Evolutionary conservation across 2,888 invertebrate species (phyloP).

Genomic region (Nomada fabriciana): DNA sequence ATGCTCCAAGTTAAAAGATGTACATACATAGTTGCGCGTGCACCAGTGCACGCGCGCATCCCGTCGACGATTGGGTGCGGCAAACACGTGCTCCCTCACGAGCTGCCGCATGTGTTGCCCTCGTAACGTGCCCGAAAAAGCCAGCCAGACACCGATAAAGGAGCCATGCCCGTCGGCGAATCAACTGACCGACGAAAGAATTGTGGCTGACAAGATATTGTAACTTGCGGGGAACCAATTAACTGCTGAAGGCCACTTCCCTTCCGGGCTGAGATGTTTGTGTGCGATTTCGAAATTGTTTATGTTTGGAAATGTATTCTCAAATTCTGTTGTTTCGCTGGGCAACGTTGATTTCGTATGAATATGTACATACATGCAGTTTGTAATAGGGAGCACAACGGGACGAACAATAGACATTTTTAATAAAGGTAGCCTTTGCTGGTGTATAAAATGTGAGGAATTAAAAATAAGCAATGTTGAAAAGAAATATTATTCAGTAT

Average conservation of each 20-base stretch:
- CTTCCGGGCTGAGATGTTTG: neutral
- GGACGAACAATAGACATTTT: too few species aligned
- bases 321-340: too few species aligned
- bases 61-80: conserved; percentile 23
- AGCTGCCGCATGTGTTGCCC: conserved; percentile 38
- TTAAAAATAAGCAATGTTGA: too few species aligned
- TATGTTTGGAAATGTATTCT: too few species aligned
- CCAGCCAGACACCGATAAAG: conserved; percentile 23
- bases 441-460: too few species aligned
- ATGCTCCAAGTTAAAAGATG: conserved; percentile 1
- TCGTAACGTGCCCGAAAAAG: conserved; percentile 36
- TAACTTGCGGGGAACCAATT: neutral
- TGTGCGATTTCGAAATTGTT: neutral
- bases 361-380: too few species aligned
- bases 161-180: conserved; percentile 7
- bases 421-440: too few species aligned
- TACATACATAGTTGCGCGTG: conserved; percentile 9
- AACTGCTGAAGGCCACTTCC: neutral
- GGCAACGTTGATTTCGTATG: too few species aligned
- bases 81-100: conserved; percentile 60
- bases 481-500: too few species aligned
- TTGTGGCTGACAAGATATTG: neutral
- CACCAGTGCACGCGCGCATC: conserved; percentile 33
- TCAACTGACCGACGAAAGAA: conserved; percentile 28
- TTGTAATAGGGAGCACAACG: too few species aligned